phyloP scores from a whole-genome alignment of 2,888 invertebrate species.

The Pyralis farinalis region DNA sequence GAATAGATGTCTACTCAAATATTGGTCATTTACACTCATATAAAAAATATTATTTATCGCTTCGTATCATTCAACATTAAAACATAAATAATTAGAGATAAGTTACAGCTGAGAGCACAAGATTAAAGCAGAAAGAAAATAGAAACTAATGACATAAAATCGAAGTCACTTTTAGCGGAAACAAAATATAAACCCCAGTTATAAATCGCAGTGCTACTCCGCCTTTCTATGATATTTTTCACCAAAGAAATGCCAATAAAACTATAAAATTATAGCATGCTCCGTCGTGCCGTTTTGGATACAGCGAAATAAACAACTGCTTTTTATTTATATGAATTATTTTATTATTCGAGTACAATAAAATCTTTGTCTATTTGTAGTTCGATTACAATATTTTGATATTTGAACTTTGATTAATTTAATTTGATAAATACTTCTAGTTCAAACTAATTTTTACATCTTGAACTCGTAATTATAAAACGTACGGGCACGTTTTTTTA shows the following conservation, averaged over 20 bases:
- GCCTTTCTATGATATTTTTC: slow-evolving; percentile 62
- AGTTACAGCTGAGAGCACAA: background rate
- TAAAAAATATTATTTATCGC: slow-evolving; percentile 1
- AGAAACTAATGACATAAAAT: slow-evolving; percentile 26
- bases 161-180: slow-evolving; percentile 54
- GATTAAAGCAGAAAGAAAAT: slow-evolving; percentile 2
- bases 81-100: slow-evolving; percentile 4
- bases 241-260: slow-evolving; percentile 58
- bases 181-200: slow-evolving; percentile 60
- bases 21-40: too few species aligned
- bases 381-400: slow-evolving; percentile 38
- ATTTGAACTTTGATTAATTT: too few species aligned
- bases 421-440: too few species aligned
- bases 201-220: slow-evolving; percentile 56
- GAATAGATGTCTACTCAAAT: too few species aligned
- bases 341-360: slow-evolving; percentile 67
- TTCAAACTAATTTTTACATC: too few species aligned
- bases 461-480: too few species aligned
- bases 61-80: slow-evolving; percentile 4
- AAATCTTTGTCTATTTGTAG: slow-evolving; percentile 55
- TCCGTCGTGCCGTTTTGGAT: slow-evolving; percentile 51
- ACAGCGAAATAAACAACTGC: slow-evolving; percentile 50
- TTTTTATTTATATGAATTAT: slow-evolving; percentile 61
- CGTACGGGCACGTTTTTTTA: too few species aligned
- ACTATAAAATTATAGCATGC: slow-evolving; percentile 68